phyloP scores from a whole-genome alignment of 2,888 invertebrate species.

The Thereva unica region DNA sequence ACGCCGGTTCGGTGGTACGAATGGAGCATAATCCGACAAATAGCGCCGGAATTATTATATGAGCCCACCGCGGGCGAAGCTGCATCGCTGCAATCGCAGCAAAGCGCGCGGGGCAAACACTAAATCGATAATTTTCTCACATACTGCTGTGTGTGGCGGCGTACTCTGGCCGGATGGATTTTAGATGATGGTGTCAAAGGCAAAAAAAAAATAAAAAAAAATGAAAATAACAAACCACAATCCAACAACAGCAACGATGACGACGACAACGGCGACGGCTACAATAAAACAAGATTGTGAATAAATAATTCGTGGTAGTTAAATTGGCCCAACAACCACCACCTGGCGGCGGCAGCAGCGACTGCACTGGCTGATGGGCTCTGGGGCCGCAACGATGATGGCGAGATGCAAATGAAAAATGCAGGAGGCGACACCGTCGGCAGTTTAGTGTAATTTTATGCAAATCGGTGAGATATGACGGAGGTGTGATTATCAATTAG shows the following conservation, averaged over 20 bases:
- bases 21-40: constrained; percentile 20
- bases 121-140: constrained; percentile 33
- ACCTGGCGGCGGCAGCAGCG: constrained; percentile 17
- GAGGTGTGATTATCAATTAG: constrained; percentile 31
- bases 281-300: constrained; percentile 29
- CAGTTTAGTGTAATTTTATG: constrained; percentile 31
- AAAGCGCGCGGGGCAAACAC: not conserved
- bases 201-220: not conserved
- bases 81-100: not conserved
- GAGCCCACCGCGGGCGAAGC: not conserved
- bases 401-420: constrained; percentile 12
- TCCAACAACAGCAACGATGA: not conserved
- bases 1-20: not conserved
- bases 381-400: not conserved
- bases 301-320: constrained; percentile 33
- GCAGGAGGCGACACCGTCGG: constrained; percentile 11
- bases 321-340: constrained; percentile 16
- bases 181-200: constrained; percentile 5
- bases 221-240: not conserved
- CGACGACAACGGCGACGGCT: not conserved
- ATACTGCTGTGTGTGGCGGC: constrained; percentile 2
- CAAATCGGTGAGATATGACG: constrained; percentile 36
- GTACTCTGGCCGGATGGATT: not conserved
- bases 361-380: not conserved
- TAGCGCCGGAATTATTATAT: constrained; percentile 1